A percentile compares a stretch with the other conserved stretches of the same genome.
Evolutionary conservation across 2,797 vertebrate species (phyloP).

Genomic region (Bucorvus abyssinicus): DNA sequence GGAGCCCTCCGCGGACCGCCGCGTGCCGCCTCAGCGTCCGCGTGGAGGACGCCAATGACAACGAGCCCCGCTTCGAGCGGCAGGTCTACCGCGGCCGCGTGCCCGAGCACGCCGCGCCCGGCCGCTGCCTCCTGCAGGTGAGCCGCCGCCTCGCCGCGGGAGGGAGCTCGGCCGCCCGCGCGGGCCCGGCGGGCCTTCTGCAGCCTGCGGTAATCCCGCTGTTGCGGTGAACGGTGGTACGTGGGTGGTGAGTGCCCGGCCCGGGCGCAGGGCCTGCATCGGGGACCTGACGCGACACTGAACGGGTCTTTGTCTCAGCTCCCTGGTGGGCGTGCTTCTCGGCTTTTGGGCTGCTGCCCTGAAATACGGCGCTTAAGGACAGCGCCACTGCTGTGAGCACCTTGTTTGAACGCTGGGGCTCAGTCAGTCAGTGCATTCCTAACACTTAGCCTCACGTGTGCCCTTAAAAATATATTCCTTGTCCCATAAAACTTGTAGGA

Average conservation of each 20-base stretch:
- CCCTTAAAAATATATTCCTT: fast-evolving
- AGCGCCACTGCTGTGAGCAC: too few species aligned
- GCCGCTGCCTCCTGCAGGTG: constrained; percentile 89
- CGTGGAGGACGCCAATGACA: constrained; percentile 89
- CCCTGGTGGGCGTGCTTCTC: too few species aligned
- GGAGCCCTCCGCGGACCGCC: constrained; percentile 80
- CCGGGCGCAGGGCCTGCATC: too few species aligned
- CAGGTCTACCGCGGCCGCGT: constrained; percentile 84
- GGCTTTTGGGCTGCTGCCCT: too few species aligned
- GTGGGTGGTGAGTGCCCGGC: too few species aligned
- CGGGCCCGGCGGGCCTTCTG: too few species aligned
- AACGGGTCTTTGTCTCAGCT: too few species aligned
- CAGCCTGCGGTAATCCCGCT: neutral
- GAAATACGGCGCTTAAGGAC: too few species aligned
- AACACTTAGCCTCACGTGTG: fast-evolving
- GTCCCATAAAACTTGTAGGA: fast-evolving
- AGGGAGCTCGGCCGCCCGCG: too few species aligned
- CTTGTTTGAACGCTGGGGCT: neutral
- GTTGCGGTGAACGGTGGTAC: neutral
- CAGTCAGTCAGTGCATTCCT: fast-evolving
- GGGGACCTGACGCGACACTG: too few species aligned
- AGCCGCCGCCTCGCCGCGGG: neutral
- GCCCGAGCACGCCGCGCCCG: constrained; percentile 79
- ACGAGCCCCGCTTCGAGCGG: constrained; percentile 86
- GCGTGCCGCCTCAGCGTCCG: constrained; percentile 80